Evolutionary conservation across 2,113 vertebrate genomes (phyloP), one percentile per base, ranked within the genome.

Genomic region (Myiozetetes cayanensis): DNA sequence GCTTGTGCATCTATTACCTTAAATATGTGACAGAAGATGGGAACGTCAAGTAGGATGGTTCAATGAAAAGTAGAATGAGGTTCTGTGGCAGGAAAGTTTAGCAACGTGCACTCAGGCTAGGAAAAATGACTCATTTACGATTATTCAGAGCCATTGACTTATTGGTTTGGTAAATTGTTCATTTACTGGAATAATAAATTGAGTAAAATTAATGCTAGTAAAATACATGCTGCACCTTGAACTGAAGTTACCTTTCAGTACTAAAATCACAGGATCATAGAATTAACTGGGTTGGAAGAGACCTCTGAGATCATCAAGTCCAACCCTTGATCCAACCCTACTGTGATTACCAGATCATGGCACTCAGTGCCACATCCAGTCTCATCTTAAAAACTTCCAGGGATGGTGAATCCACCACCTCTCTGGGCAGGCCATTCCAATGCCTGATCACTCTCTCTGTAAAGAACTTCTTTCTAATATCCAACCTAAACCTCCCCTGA

Each of bases 61-160:
- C 75, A 55, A 3, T 33, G n/a, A 67, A 75, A 81, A 19, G 33
- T 11, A 50, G 30, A 11, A 46, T 15, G 18, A 59, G 7, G 12
- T 59, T 93, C 39, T 28, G 49, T 37, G 21, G 30, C 27, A 44
- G 28, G 19, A 30, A 84, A 50, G 7, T 43, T 71, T 35, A 75
- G 28, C 1, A 46, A 33, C 0, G 0, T 43, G 15, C 13, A 49
- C 18, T 80, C 8, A 39, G 23, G 13, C 41, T 82, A n/a, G 49
- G 25, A 78, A 35, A 59, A 85, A 37, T 14, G 1, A 39, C 23
- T 65, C 12, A 25, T 25, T 75, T n/a, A 43, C 35, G 27, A 30
- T 12, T 66, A 43, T 58, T 62, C 43, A 27, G 17, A 67, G 11
- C 14, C 1, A 10, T 87, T 91, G 77, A 44, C 5, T 25, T 83